A percentile compares a stretch with the other conserved stretches of the same genome.
phyloP scores from a whole-genome alignment of 2,888 invertebrate species.

The Agrotis clavis region DNA sequence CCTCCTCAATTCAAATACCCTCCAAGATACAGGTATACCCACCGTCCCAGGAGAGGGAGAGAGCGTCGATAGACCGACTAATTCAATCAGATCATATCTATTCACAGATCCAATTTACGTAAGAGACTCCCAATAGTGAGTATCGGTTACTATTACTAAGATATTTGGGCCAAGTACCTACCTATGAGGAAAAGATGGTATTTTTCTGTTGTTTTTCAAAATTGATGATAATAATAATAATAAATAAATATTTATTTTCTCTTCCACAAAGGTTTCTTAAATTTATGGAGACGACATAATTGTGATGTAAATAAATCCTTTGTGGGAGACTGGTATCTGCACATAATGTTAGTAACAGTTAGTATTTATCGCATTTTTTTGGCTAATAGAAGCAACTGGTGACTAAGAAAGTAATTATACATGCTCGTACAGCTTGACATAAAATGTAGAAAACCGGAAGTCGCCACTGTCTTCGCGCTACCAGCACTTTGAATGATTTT shows the following conservation, averaged over 20 bases:
- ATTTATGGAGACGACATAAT: no score
- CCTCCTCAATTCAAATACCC: background rate
- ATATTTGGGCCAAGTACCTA: constrained; percentile 42
- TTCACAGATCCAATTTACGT: constrained; percentile 86
- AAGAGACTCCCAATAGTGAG: constrained; percentile 78
- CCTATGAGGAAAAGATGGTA: constrained; percentile 14
- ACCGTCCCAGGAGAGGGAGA: constrained; percentile 64
- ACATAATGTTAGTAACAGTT: constrained; percentile 1
- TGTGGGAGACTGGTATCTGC: no score
- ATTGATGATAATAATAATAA: constrained; percentile 1
- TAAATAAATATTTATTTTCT: no score
- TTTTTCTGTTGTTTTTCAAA: constrained; percentile 24
- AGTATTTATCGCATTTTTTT: constrained; percentile 14
- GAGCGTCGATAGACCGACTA: constrained; percentile 82
- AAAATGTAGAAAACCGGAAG: no score
- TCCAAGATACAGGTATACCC: constrained; percentile 10
- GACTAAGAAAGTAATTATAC: background rate
- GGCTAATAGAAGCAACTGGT: background rate
- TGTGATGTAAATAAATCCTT: no score
- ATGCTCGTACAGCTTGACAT: no score
- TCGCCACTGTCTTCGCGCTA: no score
- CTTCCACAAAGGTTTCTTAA: no score
- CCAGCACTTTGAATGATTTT: no score
- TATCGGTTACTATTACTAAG: constrained; percentile 67
- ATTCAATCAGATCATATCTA: constrained; percentile 87